phyloP scores from a whole-genome alignment of 2,797 vertebrate genomes.

The Rhynchonycteris naso region DNA sequence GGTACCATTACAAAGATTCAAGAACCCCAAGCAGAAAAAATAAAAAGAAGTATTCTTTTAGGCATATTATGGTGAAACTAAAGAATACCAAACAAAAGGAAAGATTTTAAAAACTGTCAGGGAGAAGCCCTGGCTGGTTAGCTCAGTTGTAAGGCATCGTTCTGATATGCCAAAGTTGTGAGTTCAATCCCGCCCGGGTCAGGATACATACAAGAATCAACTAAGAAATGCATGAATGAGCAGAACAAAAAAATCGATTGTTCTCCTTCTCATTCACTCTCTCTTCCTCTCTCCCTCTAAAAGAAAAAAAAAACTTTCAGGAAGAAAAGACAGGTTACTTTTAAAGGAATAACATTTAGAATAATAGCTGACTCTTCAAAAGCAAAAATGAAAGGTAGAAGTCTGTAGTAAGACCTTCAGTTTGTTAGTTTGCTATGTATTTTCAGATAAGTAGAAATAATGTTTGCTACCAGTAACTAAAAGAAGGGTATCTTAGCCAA shows the following conservation, averaged over 20 bases:
- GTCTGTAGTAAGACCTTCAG: not conserved
- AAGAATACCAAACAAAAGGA: not conserved
- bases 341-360: not conserved
- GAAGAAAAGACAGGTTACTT: not conserved
- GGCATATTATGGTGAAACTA: not conserved
- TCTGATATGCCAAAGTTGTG: too few species aligned
- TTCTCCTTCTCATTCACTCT: too few species aligned
- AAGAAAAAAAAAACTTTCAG: not conserved
- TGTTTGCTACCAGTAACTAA: not conserved
- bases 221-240: too few species aligned
- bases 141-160: too few species aligned
- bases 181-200: too few species aligned
- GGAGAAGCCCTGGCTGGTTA: too few species aligned
- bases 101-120: not conserved
- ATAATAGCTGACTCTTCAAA: not conserved
- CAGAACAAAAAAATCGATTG: too few species aligned
- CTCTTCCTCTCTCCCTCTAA: too few species aligned
- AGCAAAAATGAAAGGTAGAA: not conserved
- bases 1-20: not conserved
- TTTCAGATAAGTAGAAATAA: not conserved
- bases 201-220: too few species aligned
- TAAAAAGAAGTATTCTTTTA: not conserved
- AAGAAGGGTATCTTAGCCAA: not conserved
- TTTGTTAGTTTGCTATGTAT: not conserved
- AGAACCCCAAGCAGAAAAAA: not conserved